Conservation (phyloP, 1,140 invertebrate genomes). For the Drosophila lacertosa region DNA sequence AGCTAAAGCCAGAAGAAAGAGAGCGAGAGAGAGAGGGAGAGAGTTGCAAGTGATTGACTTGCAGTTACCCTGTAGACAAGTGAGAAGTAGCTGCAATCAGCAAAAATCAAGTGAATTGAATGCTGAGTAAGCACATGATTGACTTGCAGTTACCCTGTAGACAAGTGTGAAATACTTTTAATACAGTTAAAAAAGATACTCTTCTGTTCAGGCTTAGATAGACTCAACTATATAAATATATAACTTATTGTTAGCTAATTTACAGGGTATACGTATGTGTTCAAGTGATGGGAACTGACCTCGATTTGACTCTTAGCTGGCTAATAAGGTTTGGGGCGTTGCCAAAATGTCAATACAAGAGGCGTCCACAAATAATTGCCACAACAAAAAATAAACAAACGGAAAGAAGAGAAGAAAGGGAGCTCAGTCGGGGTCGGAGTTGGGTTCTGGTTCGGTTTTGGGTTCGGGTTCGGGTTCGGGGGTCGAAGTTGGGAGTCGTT, state of each 20-base stretch:
- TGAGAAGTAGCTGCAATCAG: too few relatives aligned
- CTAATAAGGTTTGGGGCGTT: constrained; percentile 65
- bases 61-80: too few relatives aligned
- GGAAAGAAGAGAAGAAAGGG: background rate
- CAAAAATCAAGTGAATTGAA: too few relatives aligned
- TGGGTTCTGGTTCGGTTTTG: constrained; percentile 10
- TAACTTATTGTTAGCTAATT: too few relatives aligned
- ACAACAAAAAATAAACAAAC: background rate
- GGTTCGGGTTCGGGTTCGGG: background rate
- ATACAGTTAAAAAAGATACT: too few relatives aligned
- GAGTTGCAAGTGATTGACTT: too few relatives aligned
- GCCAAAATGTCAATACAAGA: constrained; percentile 70
- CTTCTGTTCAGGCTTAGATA: too few relatives aligned
- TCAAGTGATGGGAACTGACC: background rate
- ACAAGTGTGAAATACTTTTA: too few relatives aligned
- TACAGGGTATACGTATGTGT: constrained; percentile 10
- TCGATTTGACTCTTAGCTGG: background rate
- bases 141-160: too few relatives aligned
- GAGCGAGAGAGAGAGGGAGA: too few relatives aligned
- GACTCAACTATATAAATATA: too few relatives aligned
- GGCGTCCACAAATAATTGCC: constrained; percentile 29
- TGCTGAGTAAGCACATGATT: too few relatives aligned
- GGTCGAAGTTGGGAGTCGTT: constrained; percentile 10
- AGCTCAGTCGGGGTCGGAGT: constrained; percentile 25
- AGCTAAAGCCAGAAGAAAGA: background rate